Conservation (phyloP, 2,888 invertebrate genomes). For the Gerosis bhagava region DNA sequence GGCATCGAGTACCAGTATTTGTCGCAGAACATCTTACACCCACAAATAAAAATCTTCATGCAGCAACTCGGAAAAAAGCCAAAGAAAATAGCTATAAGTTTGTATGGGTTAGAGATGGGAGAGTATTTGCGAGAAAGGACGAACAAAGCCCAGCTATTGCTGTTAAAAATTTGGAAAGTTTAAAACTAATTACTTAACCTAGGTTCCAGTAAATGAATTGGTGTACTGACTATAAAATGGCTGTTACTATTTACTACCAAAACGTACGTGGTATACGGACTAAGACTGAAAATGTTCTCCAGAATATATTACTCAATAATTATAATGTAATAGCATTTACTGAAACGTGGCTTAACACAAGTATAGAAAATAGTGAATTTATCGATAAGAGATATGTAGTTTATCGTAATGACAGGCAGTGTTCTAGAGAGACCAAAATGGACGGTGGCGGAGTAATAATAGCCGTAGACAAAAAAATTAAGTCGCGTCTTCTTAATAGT, state of each 20-base stretch:
- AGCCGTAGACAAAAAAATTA: conserved; percentile 14
- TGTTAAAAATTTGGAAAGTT: not conserved
- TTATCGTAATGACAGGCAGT: conserved; percentile 2
- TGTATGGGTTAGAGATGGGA: conserved; percentile 9
- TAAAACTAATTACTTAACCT: not conserved
- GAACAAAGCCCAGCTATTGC: conserved; percentile 9
- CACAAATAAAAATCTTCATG: conserved; percentile 5
- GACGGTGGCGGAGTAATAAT: conserved; percentile 27
- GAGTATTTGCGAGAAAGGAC: conserved; percentile 3
- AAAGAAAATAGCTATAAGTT: conserved; percentile 9
- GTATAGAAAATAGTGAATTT: not conserved
- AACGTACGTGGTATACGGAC: conserved; percentile 10
- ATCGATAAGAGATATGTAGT: conserved; percentile 5
- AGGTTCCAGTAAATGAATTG: not conserved
- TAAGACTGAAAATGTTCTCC: conserved; percentile 4
- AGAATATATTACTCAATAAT: conserved; percentile 9
- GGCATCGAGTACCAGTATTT: conserved; percentile 1
- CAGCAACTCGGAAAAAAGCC: conserved; percentile 4
- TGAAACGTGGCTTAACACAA: conserved; percentile 11
- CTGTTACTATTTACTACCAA: conserved; percentile 6
- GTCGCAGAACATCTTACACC: conserved; percentile 6
- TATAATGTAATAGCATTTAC: conserved; percentile 6
- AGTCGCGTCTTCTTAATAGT: too few species aligned
- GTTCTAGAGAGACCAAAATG: not conserved
- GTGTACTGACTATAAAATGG: not conserved